Evolutionary conservation across 1,140 invertebrate genomes (phyloP).

Genomic region (Sweltsa coloradensis): DNA sequence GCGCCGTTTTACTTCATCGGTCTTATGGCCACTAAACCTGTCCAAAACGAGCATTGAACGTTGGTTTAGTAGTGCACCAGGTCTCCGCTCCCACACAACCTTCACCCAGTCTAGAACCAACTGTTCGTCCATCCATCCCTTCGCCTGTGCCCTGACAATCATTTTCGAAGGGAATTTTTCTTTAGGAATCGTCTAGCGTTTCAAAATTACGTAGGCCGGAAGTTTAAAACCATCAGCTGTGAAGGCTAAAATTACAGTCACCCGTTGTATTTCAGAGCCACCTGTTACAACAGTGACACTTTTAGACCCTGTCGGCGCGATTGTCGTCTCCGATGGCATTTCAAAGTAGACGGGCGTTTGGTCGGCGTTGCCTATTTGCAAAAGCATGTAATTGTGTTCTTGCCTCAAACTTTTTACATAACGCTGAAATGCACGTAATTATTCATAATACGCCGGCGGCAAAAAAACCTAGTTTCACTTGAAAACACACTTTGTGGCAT

Average conservation of each 20-base stretch:
- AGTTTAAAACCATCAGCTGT: conserved; percentile 10
- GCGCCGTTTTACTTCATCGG: conserved; percentile 4
- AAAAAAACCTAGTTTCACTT: too few relatives aligned
- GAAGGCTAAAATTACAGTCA: conserved; percentile 11
- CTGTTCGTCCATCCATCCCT: conserved; percentile 13
- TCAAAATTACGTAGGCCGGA: conserved; percentile 12
- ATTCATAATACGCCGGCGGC: neutral
- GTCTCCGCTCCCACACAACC: conserved; percentile 11
- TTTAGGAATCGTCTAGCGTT: conserved; percentile 12
- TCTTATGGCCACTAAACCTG: conserved; percentile 11
- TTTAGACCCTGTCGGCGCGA: conserved; percentile 9
- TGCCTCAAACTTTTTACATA: conserved; percentile 7
- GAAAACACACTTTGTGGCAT: too few relatives aligned
- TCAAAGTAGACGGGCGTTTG: conserved; percentile 15
- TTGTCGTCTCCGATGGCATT: conserved; percentile 11
- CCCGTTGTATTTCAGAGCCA: conserved; percentile 7
- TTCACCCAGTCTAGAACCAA: conserved; percentile 11
- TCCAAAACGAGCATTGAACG: conserved; percentile 11
- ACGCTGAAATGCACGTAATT: conserved; percentile 5
- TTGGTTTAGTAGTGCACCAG: conserved; percentile 9
- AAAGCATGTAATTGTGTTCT: conserved; percentile 6
- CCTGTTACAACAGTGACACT: conserved; percentile 8
- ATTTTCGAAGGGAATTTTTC: conserved; percentile 1
- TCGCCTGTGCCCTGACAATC: conserved; percentile 8
- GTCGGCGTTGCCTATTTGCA: conserved; percentile 13